These are phyloP conservation scores for Phocoena sinus DNA, from an alignment of 2,113 vertebrate genomes.

Conservation along the genomic window DNA sequence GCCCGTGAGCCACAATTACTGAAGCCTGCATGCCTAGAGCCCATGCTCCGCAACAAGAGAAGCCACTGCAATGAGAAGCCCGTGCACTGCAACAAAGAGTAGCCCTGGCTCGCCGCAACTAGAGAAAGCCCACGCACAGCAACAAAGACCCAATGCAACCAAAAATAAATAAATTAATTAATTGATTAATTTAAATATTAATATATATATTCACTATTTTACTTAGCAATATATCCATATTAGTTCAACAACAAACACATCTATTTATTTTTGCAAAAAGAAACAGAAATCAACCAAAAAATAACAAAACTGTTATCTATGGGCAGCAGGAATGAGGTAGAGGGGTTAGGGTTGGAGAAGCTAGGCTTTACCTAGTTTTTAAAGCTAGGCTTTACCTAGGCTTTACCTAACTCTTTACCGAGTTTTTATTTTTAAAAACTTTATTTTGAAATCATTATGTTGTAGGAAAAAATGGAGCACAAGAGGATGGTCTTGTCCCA, in stretches of 20 bases:
- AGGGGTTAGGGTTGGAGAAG: background rate
- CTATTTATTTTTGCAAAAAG: background rate
- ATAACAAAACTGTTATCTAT: background rate
- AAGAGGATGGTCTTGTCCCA: background rate
- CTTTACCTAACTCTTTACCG: background rate
- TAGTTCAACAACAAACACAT: background rate
- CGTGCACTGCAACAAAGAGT: too few relatives aligned
- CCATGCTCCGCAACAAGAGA: too few relatives aligned
- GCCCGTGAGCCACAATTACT: too few relatives aligned
- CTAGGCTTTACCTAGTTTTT: background rate
- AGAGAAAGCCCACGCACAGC: too few relatives aligned
- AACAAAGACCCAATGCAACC: too few relatives aligned
- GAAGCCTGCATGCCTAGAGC: too few relatives aligned
- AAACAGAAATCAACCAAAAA: background rate
- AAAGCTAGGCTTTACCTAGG: too few relatives aligned
- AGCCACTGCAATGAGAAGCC: too few relatives aligned
- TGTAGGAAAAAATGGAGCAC: background rate
- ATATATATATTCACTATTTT: background rate
- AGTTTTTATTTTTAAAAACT: background rate
- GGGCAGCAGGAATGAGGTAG: background rate
- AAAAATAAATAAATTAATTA: too few relatives aligned
- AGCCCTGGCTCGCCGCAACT: too few relatives aligned
- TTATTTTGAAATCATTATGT: background rate
- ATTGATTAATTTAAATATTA: background rate
- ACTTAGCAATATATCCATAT: background rate